These are phyloP conservation scores for Oppia nitens DNA, from an alignment of 1,140 invertebrate genomes.

Conservation along the genomic window DNA sequence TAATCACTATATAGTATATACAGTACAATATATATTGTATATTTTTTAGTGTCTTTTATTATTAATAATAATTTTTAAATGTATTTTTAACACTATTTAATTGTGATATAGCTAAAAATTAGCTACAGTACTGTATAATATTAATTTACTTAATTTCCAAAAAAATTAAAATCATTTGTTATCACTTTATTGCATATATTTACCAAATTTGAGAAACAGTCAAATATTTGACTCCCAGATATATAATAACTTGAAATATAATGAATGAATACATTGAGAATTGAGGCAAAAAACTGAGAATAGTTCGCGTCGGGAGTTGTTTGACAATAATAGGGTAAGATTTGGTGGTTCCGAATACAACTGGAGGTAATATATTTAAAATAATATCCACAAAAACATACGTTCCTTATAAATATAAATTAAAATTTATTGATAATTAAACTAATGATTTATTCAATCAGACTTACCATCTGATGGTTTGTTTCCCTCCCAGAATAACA, in stretches of 20 bases:
- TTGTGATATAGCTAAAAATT: too few species aligned
- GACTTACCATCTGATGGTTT: conserved; percentile 20
- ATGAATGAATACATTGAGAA: conserved; percentile 26
- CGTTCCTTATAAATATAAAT: neutral
- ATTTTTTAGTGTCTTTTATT: too few species aligned
- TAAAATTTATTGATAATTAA: neutral
- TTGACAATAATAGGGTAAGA: conserved; percentile 20
- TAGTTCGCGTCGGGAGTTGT: conserved; percentile 20
- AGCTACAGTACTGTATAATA: too few species aligned
- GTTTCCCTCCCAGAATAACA: conserved; percentile 41
- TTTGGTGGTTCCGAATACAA: conserved; percentile 23
- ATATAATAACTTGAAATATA: conserved; percentile 23
- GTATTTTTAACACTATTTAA: too few species aligned
- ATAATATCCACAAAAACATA: conserved; percentile 23
- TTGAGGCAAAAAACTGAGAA: conserved; percentile 24
- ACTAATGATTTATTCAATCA: neutral
- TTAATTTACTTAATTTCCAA: too few species aligned
- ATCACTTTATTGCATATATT: too few species aligned
- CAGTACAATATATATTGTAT: too few species aligned
- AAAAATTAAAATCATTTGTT: too few species aligned
- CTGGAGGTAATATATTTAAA: conserved; percentile 20
- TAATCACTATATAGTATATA: too few species aligned
- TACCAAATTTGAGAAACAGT: conserved; percentile 24
- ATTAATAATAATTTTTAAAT: too few species aligned
- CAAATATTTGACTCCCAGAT: conserved; percentile 22